Percentiles rank a stretch among this genome's conserved stretches.
These are phyloP conservation scores for Gasterosteus aculeatus DNA, from an alignment of 2,113 vertebrate genomes.

Conservation along the genomic window DNA sequence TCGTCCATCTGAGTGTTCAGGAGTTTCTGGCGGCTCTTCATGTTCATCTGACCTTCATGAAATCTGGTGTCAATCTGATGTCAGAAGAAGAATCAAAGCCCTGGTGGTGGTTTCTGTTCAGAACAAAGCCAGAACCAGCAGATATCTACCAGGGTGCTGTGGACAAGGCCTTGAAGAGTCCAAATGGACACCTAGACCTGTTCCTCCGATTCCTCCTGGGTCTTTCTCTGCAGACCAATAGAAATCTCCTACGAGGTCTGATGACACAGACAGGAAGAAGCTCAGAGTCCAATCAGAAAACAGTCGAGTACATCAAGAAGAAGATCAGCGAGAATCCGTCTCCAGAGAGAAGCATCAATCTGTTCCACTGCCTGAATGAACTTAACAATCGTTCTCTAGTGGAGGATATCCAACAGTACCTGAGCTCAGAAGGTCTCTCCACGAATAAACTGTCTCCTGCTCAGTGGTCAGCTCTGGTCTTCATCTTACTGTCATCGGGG, in stretches of 20 bases:
- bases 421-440: conserved; percentile 35
- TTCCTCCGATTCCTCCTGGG: conserved; percentile 38
- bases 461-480: conserved; percentile 46
- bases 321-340: neutral
- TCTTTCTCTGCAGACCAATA: conserved; percentile 17
- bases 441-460: conserved; percentile 18
- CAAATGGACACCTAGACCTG: conserved; percentile 30
- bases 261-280: neutral
- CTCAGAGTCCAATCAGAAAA: neutral
- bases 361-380: conserved; percentile 39
- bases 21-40: conserved; percentile 42
- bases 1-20: conserved; percentile 36
- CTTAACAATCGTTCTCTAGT: conserved; percentile 25
- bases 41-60: conserved; percentile 13
- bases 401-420: conserved; percentile 19
- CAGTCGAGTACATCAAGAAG: neutral
- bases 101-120: neutral
- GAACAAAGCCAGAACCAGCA: neutral
- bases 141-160: neutral
- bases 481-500: conserved; percentile 40
- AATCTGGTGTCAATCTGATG: neutral
- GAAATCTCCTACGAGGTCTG: neutral
- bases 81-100: neutral
- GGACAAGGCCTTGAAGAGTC: conserved; percentile 17
- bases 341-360: neutral